These are phyloP conservation scores for Yponomeuta plumbellus DNA, from an alignment of 2,888 invertebrate genomes.

Conservation along the genomic window DNA sequence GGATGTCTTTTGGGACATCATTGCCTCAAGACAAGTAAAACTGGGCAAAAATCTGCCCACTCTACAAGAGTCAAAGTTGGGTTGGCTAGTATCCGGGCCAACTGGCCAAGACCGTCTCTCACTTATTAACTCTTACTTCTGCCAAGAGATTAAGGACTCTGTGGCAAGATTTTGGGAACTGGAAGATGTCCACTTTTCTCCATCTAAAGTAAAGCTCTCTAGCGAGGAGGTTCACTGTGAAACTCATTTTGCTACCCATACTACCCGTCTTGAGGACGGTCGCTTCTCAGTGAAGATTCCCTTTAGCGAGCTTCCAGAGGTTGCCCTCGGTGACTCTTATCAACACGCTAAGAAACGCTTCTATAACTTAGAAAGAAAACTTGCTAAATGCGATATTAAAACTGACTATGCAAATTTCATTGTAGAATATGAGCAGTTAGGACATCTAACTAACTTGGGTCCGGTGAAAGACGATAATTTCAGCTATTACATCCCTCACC, in stretches of 20 bases:
- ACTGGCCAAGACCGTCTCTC: neutral
- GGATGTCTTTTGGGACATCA: conserved; percentile 24
- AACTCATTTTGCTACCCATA: conserved; percentile 9
- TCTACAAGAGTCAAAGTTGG: conserved; percentile 21
- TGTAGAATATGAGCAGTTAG: conserved; percentile 20
- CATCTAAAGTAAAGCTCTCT: conserved; percentile 9
- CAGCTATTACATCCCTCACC: conserved; percentile 27
- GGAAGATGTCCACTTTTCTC: conserved; percentile 16
- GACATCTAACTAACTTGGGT: conserved; percentile 22
- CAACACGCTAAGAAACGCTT: conserved; percentile 18
- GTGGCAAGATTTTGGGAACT: conserved; percentile 17
- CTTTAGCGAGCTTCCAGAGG: neutral
- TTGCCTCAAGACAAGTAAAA: conserved; percentile 17
- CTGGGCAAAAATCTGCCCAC: conserved; percentile 21
- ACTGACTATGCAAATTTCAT: conserved; percentile 23
- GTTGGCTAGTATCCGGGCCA: conserved; percentile 23
- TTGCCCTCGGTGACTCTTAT: neutral
- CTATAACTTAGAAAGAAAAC: conserved; percentile 13
- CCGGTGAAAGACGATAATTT: neutral
- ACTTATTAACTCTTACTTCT: conserved; percentile 14
- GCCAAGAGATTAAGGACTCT: conserved; percentile 8
- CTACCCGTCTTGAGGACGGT: conserved; percentile 5
- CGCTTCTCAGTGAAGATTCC: conserved; percentile 5
- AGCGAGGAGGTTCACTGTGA: conserved; percentile 18
- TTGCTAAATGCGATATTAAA: conserved; percentile 17